These are phyloP conservation scores for Heliconius eleuchia DNA, from an alignment of 1,140 invertebrate species.

Conservation along the genomic window DNA sequence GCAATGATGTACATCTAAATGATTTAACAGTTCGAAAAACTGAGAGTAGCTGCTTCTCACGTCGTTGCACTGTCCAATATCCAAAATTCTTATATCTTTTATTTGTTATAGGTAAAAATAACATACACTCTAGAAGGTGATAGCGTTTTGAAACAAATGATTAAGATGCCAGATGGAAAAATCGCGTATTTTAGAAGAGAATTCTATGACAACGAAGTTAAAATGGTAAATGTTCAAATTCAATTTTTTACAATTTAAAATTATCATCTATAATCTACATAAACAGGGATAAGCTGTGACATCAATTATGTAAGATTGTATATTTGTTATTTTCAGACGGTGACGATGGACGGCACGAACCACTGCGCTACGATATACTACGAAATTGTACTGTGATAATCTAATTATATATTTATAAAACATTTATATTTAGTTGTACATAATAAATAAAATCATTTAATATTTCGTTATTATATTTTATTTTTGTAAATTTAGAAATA, in stretches of 20 bases:
- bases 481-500: neutral
- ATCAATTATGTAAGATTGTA: neutral
- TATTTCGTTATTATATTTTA: constrained; percentile 8
- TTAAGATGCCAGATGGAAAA: constrained; percentile 52
- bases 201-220: constrained; percentile 50
- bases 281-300: neutral
- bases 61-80: no score
- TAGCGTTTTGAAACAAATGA: constrained; percentile 54
- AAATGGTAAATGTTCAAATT: constrained; percentile 49
- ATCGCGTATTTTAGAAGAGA: constrained; percentile 51
- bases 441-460: neutral
- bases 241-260: neutral
- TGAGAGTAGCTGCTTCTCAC: no score
- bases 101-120: constrained; percentile 49
- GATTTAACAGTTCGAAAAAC: no score
- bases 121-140: constrained; percentile 54
- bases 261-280: no score
- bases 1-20: no score
- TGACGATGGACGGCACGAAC: constrained; percentile 45
- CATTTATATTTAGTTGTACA: constrained; percentile 5
- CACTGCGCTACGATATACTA: constrained; percentile 47
- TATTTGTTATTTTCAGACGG: constrained; percentile 45
- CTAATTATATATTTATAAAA: neutral
- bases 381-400: constrained; percentile 42
- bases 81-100: neutral